Evolutionary conservation across 2,797 vertebrate species (phyloP).

Genomic region (Acrossocheilus fasciatus): DNA sequence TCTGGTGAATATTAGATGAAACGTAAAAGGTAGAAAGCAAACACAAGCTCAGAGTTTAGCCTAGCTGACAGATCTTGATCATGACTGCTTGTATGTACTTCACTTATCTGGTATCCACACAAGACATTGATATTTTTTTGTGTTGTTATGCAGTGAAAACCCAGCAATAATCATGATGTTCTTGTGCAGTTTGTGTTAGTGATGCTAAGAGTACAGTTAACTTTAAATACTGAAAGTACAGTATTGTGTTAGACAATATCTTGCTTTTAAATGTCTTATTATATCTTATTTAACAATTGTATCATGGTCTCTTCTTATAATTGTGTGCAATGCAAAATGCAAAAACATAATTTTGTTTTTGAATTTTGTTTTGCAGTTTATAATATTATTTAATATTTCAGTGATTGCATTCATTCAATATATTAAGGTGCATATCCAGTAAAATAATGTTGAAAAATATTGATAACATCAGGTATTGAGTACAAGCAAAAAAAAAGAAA

Average conservation of each 20-base stretch:
- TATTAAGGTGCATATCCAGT: background rate
- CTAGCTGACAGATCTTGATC: conserved; percentile 1
- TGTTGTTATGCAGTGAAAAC: background rate
- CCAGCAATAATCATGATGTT: background rate
- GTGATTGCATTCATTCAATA: background rate
- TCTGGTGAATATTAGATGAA: background rate
- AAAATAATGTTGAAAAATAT: background rate
- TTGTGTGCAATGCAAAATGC: too few species aligned
- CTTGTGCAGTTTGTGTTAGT: background rate
- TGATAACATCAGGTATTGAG: background rate
- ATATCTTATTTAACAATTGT: background rate
- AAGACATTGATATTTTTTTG: background rate
- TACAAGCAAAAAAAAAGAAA: too few species aligned
- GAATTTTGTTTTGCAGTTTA: background rate
- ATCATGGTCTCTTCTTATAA: background rate
- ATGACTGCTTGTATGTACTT: conserved; percentile 7
- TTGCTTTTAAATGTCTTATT: background rate
- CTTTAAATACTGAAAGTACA: background rate
- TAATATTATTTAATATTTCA: background rate
- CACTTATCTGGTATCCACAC: background rate
- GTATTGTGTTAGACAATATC: background rate
- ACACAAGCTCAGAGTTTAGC: background rate
- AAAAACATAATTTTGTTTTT: background rate
- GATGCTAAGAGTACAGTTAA: background rate
- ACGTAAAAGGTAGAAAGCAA: background rate